Evolutionary conservation across 2,888 invertebrate species (phyloP).

Genomic region (Brachypalpus laphriformis): DNA sequence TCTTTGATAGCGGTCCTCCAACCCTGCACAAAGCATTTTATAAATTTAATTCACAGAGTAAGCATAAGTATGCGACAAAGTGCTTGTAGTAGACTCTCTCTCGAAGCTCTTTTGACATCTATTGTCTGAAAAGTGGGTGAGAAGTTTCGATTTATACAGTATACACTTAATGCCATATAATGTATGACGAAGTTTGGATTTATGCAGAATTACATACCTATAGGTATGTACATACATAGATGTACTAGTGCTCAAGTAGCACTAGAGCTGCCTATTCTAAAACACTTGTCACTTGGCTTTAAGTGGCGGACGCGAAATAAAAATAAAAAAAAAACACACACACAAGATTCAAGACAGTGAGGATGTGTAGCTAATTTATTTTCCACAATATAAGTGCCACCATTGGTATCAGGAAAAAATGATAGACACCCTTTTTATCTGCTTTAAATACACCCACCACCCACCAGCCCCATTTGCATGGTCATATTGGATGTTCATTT

Average conservation of each 20-base stretch:
- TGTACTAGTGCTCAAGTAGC: slow-evolving; percentile 28
- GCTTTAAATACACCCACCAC: slow-evolving; percentile 12
- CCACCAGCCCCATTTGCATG: slow-evolving; percentile 33
- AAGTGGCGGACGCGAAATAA: slow-evolving; percentile 37
- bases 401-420: neutral
- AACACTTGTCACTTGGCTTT: slow-evolving; percentile 54
- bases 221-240: neutral
- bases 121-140: slow-evolving; percentile 67
- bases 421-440: slow-evolving; percentile 11
- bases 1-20: slow-evolving; percentile 41
- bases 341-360: slow-evolving; percentile 20
- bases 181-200: slow-evolving; percentile 40
- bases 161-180: slow-evolving; percentile 35
- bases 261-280: slow-evolving; percentile 51
- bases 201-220: neutral
- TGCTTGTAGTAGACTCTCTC: slow-evolving; percentile 58
- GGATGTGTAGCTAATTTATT: slow-evolving; percentile 49
- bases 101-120: slow-evolving; percentile 56
- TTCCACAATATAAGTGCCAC: slow-evolving; percentile 5
- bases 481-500: slow-evolving; percentile 57
- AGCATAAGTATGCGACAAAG: slow-evolving; percentile 55
- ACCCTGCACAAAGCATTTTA: slow-evolving; percentile 43
- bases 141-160: slow-evolving; percentile 63
- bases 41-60: slow-evolving; percentile 59
- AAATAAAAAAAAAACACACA: slow-evolving; percentile 15